phyloP scores from a whole-genome alignment of 2,797 vertebrate genomes.

The Esox masquinongy region DNA sequence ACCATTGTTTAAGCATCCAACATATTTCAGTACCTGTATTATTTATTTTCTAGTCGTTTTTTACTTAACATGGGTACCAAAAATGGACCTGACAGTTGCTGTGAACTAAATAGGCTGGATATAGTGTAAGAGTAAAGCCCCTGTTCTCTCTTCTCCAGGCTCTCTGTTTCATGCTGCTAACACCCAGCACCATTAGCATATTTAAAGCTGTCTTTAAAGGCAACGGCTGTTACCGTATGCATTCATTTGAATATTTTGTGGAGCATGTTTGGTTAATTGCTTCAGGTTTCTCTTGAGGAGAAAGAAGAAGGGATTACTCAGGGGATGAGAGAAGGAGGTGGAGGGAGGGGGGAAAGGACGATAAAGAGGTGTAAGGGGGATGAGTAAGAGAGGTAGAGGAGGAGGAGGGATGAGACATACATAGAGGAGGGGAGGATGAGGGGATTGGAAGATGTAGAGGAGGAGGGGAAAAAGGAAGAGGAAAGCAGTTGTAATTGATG shows the following conservation, averaged over 20 bases:
- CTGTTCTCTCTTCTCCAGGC: background rate
- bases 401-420: conserved; percentile 6
- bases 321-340: conserved; percentile 10
- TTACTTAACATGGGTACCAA: no score
- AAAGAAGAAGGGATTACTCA: background rate
- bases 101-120: background rate
- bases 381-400: conserved; percentile 1
- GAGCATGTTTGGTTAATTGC: conserved; percentile 47
- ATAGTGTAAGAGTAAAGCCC: background rate
- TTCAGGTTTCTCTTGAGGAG: conserved; percentile 23
- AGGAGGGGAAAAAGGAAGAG: conserved; percentile 11
- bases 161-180: conserved; percentile 1
- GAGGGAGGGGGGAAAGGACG: conserved; percentile 9
- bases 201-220: conserved; percentile 42
- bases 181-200: conserved; percentile 39
- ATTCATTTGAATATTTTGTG: conserved; percentile 24
- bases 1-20: no score
- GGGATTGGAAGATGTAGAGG: background rate
- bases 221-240: conserved; percentile 10
- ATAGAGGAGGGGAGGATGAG: conserved; percentile 25
- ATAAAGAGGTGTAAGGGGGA: conserved; percentile 6
- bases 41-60: no score
- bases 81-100: no score
- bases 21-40: no score
- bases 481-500: conserved; percentile 43